These are phyloP conservation scores for Tetramorium simillimum DNA, from an alignment of 1,140 invertebrate genomes.

Conservation along the genomic window DNA sequence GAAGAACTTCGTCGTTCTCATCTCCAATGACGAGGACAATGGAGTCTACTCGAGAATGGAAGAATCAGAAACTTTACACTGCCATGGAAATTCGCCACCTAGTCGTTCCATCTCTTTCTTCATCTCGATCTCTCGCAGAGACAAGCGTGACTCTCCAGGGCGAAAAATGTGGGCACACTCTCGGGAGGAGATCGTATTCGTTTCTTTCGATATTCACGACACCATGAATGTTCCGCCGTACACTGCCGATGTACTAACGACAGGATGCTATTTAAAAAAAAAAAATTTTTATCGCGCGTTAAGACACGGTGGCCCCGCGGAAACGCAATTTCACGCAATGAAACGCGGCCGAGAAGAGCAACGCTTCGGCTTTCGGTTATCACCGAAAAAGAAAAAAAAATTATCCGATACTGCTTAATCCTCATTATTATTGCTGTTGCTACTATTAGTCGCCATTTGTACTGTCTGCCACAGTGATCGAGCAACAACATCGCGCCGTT, in stretches of 20 bases:
- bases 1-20: slow-evolving; percentile 56
- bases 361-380: neutral
- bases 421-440: neutral
- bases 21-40: slow-evolving; percentile 28
- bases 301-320: neutral
- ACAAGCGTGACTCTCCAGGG: slow-evolving; percentile 19
- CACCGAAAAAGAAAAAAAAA: slow-evolving; percentile 8
- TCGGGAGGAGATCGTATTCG: slow-evolving; percentile 19
- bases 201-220: slow-evolving; percentile 9
- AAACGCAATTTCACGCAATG: neutral
- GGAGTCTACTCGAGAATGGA: slow-evolving; percentile 52
- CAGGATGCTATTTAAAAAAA: neutral
- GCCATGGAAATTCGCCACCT: slow-evolving; percentile 70
- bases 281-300: slow-evolving; percentile 17
- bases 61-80: slow-evolving; percentile 68
- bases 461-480: neutral
- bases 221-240: neutral
- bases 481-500: slow-evolving; percentile 21
- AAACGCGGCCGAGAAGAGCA: neutral
- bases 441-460: neutral
- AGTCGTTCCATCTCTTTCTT: slow-evolving; percentile 63
- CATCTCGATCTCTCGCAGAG: neutral
- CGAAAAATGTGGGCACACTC: neutral
- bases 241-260: neutral
- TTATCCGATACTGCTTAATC: neutral